Evolutionary conservation across 2,113 vertebrate species (phyloP).

Genomic region (Typhlomys cinereus): DNA sequence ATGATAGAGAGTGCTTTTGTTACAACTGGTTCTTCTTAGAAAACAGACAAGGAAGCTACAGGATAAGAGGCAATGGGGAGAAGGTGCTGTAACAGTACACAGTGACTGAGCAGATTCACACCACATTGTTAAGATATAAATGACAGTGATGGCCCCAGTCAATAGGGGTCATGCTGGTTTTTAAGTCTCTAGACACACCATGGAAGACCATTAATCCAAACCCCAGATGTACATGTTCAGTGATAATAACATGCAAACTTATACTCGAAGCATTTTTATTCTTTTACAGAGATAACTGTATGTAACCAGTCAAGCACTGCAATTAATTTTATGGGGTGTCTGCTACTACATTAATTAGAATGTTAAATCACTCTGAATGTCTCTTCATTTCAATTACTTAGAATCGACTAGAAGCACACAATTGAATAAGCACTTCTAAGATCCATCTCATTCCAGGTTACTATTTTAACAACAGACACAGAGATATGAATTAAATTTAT

Average conservation of each 20-base stretch:
- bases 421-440: conserved; percentile 35
- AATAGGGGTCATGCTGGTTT: neutral
- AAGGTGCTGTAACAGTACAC: too few species aligned
- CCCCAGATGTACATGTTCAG: neutral
- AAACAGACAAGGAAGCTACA: neutral
- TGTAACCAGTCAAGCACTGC: neutral
- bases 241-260: conserved; percentile 24
- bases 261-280: neutral
- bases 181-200: neutral
- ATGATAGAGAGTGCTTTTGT: neutral
- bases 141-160: neutral
- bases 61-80: neutral
- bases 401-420: neutral
- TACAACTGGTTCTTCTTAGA: neutral
- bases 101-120: neutral
- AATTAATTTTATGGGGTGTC: neutral
- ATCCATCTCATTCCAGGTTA: neutral
- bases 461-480: neutral
- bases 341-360: conserved; percentile 40
- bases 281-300: neutral
- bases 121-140: neutral
- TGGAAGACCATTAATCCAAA: neutral
- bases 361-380: conserved; percentile 1
- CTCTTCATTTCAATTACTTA: conserved; percentile 18
- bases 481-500: neutral